Base-by-base conservation (phyloP, 2,797 vertebrate genomes). In the Danio jaintianensis region DNA sequence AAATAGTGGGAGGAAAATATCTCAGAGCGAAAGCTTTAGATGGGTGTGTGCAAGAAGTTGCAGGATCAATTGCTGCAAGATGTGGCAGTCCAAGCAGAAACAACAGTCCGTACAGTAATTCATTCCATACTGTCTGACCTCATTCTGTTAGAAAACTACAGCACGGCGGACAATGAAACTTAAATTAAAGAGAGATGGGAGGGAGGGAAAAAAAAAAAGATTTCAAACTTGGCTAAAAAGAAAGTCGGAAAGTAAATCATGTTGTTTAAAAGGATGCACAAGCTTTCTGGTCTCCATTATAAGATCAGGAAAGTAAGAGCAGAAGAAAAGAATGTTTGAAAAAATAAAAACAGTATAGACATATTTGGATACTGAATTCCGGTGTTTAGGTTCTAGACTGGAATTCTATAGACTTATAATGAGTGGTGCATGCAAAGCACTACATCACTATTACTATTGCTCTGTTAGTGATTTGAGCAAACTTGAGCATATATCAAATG, bases 401-500 rank as follows among this genome's bases (percentile, higher is more conserved):
- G 36, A 38, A 40, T 42, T 11, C 16, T 11, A 42, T 18, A 18
- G 8, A 16, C 38, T 5, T 20, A 20, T 18, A 18, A 52, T 29
- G 29, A 29, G 9, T 18, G 3, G 67, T 12, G 16, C 52, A 70
- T 70, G 48, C 29, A 16, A 61, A 38, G 36, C 29, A 36, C 38
- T n/a, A 16, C 89, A 88, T 92, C 88, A 92, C 29, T 38, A 10
- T 69, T 36, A 52, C 8, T 36, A 11, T 29, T 16, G 20, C 66
- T 50, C 47, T 11, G 15, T 68, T 36, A 15, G 47, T 43, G 45
- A 50, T 16, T 48, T 67, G 4, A 16, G 45, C 12, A 47, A 42
- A 63, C 40, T 22, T 18, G 7, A 47, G 47, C 43, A 15, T 45
- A 11, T 29, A 29, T 18, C 5, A 6, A 42, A n/a, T 6, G 29